Evolutionary conservation across 2,113 vertebrate genomes (phyloP).

Genomic region (Hypocryptadius cinnamomeus): DNA sequence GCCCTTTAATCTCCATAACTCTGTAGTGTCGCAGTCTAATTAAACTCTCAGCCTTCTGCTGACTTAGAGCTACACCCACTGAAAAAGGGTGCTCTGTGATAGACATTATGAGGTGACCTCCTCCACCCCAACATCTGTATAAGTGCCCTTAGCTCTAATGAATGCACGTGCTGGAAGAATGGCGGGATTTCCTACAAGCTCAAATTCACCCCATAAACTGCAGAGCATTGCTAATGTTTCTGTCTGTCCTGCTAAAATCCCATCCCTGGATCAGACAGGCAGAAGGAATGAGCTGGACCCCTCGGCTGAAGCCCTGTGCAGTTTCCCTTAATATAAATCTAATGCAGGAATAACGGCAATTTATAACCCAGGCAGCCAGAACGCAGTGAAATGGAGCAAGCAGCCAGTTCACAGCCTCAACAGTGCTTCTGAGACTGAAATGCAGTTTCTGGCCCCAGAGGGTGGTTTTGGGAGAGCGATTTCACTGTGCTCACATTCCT

Average conservation of each 20-base stretch:
- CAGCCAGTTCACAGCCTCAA: neutral
- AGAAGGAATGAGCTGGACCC: neutral
- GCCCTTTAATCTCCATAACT: neutral
- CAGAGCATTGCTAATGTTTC: neutral
- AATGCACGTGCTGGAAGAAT: neutral
- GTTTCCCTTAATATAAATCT: neutral
- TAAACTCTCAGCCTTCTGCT: neutral
- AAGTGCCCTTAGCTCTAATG: neutral
- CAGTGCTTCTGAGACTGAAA: neutral
- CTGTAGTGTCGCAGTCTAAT: neutral
- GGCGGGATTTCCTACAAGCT: conserved; percentile 26
- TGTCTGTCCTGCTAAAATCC: conserved; percentile 4
- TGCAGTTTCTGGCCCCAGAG: neutral
- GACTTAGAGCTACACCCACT: neutral
- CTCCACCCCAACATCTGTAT: neutral
- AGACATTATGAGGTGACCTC: neutral
- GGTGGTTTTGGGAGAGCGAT: neutral
- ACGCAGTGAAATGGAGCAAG: neutral
- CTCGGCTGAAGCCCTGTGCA: neutral
- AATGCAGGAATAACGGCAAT: neutral
- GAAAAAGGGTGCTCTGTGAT: neutral
- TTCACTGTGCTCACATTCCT: neutral
- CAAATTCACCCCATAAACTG: conserved; percentile 37
- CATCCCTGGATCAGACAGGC: neutral
- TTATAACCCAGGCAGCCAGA: conserved; percentile 1